phyloP scores from a whole-genome alignment of 2,113 vertebrate species.

The Aptenodytes forsteri region DNA sequence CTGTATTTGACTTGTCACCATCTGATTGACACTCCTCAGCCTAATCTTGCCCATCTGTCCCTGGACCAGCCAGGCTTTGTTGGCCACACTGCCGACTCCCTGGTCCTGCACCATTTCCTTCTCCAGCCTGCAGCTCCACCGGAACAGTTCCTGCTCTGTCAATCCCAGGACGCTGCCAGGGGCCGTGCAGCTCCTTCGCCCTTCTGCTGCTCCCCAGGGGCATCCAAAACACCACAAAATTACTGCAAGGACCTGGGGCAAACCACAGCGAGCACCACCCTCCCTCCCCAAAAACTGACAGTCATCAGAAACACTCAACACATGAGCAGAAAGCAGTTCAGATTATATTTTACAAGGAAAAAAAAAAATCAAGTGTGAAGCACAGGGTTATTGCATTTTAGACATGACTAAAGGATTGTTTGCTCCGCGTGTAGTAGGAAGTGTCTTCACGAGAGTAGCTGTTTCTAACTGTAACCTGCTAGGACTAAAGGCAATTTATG shows the following conservation, averaged over 20 bases:
- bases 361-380: background rate
- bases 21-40: background rate
- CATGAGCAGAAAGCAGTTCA: background rate
- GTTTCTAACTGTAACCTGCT: background rate
- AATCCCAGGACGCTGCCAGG: background rate
- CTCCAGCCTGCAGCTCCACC: background rate
- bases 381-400: background rate
- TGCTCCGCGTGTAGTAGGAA: background rate
- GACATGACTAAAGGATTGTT: background rate
- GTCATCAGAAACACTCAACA: background rate
- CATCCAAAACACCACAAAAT: background rate
- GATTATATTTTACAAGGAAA: background rate
- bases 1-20: background rate
- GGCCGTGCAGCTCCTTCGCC: fast-evolving
- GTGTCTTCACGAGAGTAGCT: background rate
- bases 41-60: background rate
- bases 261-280: background rate
- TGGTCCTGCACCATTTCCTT: background rate
- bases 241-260: background rate
- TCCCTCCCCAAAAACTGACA: background rate
- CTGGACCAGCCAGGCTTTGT: background rate
- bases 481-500: background rate
- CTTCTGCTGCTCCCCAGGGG: background rate
- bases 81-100: background rate
- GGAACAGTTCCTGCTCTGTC: fast-evolving